Conservation (phyloP, 2,888 invertebrate species). For the Luperina nickerlii region DNA sequence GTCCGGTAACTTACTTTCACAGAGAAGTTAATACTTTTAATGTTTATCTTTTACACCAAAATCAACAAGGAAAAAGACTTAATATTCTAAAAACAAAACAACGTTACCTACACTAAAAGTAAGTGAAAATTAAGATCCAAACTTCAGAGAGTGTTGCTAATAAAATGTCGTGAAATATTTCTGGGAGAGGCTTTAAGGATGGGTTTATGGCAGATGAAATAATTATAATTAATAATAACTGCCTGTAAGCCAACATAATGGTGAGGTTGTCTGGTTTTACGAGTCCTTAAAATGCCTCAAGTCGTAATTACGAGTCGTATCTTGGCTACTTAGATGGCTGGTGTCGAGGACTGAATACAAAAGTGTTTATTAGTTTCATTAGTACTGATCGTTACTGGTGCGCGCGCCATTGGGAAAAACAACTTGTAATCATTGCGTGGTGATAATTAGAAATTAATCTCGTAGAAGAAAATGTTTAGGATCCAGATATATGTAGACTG, state of each 20-base stretch:
- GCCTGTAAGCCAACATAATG: slow-evolving; percentile 46
- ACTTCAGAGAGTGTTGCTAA: slow-evolving; percentile 21
- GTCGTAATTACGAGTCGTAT: slow-evolving; percentile 39
- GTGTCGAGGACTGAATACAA: slow-evolving; percentile 41
- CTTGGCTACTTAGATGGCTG: slow-evolving; percentile 44
- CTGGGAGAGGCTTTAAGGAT: slow-evolving; percentile 12
- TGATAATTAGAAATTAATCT: neutral
- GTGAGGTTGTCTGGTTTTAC: slow-evolving; percentile 53
- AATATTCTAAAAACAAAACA: slow-evolving; percentile 29
- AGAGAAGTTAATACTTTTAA: slow-evolving; percentile 11
- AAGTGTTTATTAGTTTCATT: slow-evolving; percentile 31
- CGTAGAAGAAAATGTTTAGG: neutral
- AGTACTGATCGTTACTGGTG: slow-evolving; percentile 3
- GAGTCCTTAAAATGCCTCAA: slow-evolving; percentile 30
- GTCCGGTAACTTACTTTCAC: slow-evolving; percentile 9
- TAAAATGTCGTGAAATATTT: slow-evolving; percentile 48
- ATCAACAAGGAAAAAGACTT: slow-evolving; percentile 23
- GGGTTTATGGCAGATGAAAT: slow-evolving; percentile 54
- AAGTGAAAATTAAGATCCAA: slow-evolving; percentile 38
- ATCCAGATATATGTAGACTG: neutral
- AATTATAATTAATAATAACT: slow-evolving; percentile 61
- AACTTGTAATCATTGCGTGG: neutral
- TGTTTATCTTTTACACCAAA: slow-evolving; percentile 32
- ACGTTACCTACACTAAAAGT: slow-evolving; percentile 35
- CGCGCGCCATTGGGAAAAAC: neutral